phyloP scores from a whole-genome alignment of 2,113 vertebrate species.

The Todiramphus chloris region DNA sequence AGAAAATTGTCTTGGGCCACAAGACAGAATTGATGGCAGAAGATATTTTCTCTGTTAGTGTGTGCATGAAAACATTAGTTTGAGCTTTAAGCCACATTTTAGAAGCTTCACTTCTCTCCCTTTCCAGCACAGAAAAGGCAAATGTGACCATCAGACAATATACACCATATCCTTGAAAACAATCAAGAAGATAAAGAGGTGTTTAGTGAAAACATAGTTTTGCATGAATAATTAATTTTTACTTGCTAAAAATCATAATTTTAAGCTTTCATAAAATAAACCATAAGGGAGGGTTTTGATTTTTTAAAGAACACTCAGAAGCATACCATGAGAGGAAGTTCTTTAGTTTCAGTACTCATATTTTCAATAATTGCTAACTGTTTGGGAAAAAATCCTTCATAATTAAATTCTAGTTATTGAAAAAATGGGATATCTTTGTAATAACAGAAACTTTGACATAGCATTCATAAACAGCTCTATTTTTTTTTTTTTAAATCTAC shows the following conservation, averaged over 20 bases:
- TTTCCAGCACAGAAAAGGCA: neutral
- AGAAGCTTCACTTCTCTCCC: neutral
- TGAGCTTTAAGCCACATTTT: neutral
- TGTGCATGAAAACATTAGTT: neutral
- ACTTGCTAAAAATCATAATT: neutral
- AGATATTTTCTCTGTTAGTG: neutral
- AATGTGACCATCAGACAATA: neutral
- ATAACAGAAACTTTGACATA: neutral
- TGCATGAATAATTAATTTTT: neutral
- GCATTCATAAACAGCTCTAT: neutral
- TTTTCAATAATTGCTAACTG: neutral
- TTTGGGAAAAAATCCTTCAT: neutral
- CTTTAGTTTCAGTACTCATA: neutral
- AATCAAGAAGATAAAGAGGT: neutral
- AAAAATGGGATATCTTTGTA: neutral
- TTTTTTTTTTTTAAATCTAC: neutral
- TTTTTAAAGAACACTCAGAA: neutral
- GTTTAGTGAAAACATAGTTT: neutral
- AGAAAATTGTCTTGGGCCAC: neutral
- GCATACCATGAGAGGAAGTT: fast-evolving
- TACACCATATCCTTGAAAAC: neutral
- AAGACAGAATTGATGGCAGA: neutral
- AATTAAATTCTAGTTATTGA: neutral
- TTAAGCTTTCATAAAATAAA: neutral
- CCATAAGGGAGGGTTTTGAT: neutral